phyloP scores from a whole-genome alignment of 2,888 invertebrate species.

The Parelbella ahira region DNA sequence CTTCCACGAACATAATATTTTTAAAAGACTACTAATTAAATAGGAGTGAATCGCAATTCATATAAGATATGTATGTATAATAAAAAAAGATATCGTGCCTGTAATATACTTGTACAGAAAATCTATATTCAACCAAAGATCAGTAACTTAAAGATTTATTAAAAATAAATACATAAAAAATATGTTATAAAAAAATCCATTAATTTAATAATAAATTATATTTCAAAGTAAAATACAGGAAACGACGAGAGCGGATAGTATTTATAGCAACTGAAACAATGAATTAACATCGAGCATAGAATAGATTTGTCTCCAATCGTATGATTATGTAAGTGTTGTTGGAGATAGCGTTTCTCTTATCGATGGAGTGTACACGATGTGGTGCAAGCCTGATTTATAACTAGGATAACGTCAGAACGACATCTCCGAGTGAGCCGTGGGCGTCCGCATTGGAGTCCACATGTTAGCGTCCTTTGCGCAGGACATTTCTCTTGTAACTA shows the following conservation, averaged over 20 bases:
- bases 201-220: too few species aligned
- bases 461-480: not conserved
- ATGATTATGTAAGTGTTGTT: slow-evolving; percentile 33
- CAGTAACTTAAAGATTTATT: too few species aligned
- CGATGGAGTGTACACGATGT: slow-evolving; percentile 51
- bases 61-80: too few species aligned
- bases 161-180: slow-evolving; percentile 4
- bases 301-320: slow-evolving; percentile 23
- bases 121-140: too few species aligned
- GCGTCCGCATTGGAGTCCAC: slow-evolving; percentile 30
- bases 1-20: too few species aligned
- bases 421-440: slow-evolving; percentile 43
- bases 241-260: too few species aligned
- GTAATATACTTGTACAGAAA: too few species aligned
- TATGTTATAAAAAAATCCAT: not conserved
- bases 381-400: slow-evolving; percentile 57
- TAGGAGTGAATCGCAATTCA: too few species aligned
- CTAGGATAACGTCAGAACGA: slow-evolving; percentile 48
- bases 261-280: slow-evolving; percentile 9
- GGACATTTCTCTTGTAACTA: slow-evolving; percentile 17
- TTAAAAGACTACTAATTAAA: too few species aligned
- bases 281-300: slow-evolving; percentile 11
- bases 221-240: too few species aligned
- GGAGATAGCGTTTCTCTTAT: slow-evolving; percentile 44
- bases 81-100: too few species aligned